A percentile compares a stretch with the other conserved stretches of the same genome.
Evolutionary conservation across 2,888 invertebrate species (phyloP).

Genomic region (Apantesis nais): DNA sequence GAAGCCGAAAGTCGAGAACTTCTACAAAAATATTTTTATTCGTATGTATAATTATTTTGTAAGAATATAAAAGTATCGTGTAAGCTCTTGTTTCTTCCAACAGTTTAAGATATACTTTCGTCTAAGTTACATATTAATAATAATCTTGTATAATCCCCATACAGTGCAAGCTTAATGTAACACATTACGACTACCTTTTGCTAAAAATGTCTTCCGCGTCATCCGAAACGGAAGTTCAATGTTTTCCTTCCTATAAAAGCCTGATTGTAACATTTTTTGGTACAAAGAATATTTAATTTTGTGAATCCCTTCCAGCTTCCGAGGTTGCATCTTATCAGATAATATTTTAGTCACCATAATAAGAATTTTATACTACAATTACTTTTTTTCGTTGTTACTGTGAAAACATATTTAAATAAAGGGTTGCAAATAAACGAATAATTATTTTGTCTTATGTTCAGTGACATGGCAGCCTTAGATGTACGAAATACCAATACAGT

Average conservation of each 20-base stretch:
- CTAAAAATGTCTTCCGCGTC: background rate
- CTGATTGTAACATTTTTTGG: background rate
- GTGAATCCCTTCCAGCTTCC: background rate
- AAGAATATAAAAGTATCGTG: conserved; percentile 4
- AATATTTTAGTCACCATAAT: background rate
- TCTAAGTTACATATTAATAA: background rate
- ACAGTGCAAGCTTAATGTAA: background rate
- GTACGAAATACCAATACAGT: no score
- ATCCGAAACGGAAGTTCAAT: background rate
- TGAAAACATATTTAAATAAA: no score
- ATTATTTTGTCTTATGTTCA: background rate
- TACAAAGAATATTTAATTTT: background rate
- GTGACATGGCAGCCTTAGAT: background rate
- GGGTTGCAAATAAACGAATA: no score
- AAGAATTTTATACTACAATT: background rate
- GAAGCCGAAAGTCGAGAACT: background rate
- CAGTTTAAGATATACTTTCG: background rate
- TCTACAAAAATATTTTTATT: background rate
- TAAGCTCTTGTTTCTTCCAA: conserved; percentile 1
- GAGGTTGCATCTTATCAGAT: background rate
- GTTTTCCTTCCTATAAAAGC: no score
- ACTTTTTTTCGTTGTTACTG: no score
- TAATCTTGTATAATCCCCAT: background rate
- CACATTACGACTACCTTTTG: background rate
- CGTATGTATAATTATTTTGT: background rate